phyloP scores from a whole-genome alignment of 2,888 invertebrate genomes.

The Ectropis crepuscularia region DNA sequence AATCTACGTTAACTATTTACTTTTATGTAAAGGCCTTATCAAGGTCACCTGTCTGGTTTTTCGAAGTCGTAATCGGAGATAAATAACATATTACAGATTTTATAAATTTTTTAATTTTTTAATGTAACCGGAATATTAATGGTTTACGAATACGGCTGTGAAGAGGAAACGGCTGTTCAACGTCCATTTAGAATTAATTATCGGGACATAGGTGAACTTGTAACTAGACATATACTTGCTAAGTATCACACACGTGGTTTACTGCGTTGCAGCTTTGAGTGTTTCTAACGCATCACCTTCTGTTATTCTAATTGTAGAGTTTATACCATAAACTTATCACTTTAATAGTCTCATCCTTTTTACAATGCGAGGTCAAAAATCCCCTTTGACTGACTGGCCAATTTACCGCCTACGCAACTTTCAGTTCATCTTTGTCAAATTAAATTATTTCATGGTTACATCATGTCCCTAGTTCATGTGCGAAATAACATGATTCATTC shows the following conservation, averaged over 20 bases:
- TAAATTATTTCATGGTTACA: constrained; percentile 46
- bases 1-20: constrained; percentile 30
- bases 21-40: constrained; percentile 35
- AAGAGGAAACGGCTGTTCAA: constrained; percentile 46
- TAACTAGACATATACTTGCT: constrained; percentile 28
- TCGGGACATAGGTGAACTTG: constrained; percentile 42
- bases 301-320: constrained; percentile 12
- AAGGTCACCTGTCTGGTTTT: constrained; percentile 46
- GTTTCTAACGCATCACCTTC: neutral
- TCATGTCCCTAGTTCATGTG: constrained; percentile 35
- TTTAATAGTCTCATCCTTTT: constrained; percentile 43
- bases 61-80: constrained; percentile 36
- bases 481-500: constrained; percentile 28
- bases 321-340: constrained; percentile 29
- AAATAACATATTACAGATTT: constrained; percentile 36
- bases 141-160: constrained; percentile 45
- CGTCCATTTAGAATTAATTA: constrained; percentile 49
- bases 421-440: constrained; percentile 45
- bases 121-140: constrained; percentile 54
- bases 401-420: constrained; percentile 46
- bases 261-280: neutral
- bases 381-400: constrained; percentile 34
- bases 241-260: constrained; percentile 10
- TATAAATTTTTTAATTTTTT: constrained; percentile 44
- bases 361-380: constrained; percentile 43